Base-by-base conservation (phyloP, 1,140 invertebrate genomes). In the Lepidurus couesii region DNA sequence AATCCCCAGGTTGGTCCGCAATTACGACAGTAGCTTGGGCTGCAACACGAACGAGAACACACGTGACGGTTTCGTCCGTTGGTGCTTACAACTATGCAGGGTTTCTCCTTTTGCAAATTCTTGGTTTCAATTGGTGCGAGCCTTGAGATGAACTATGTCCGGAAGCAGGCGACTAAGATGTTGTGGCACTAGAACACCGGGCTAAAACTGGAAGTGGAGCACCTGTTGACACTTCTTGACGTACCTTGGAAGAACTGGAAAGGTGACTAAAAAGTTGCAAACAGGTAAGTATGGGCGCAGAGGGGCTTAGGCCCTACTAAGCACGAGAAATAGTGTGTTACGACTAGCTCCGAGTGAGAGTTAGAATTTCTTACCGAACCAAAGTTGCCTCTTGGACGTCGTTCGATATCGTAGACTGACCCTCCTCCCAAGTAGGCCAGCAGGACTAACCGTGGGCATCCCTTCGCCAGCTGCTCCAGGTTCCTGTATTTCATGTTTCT, bases 351-450 rank as follows among this genome's bases (percentile, higher is more conserved):
- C 53, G 53, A 65, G 16, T 65, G 16, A 13, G 13, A 21, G 8
- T 16, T 16, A n/a, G 53, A 65, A 65, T 65, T 65, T 21, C 53
- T 65, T 13, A 65, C 53, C 9, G 53, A 65, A 65, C 13, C 53
- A n/a, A 65, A 65, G 21, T 65, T 65, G 21, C 53, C 53, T 65
- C 16, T 65, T 8, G n/a, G 5, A 65, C 53, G 53, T 21, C 53
- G 16, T 21, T 65, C 53, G 53, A 65, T n/a, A 16, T 65, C 53
- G 53, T 65, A 13, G 53, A 21, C 53, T 65, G 53, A 65, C 53
- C 53, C 53, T 65, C 53, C 53, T 65, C 53, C 6, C 53, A 65
- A 65, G 53, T 65, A 65, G 53, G 53, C 53, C 53, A 65, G 53
- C 53, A 65, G 53, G 21, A 65, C 34, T 34, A 34, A 34, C 53